phyloP scores from a whole-genome alignment of 2,888 invertebrate species.

The Boloria euphrosyne region DNA sequence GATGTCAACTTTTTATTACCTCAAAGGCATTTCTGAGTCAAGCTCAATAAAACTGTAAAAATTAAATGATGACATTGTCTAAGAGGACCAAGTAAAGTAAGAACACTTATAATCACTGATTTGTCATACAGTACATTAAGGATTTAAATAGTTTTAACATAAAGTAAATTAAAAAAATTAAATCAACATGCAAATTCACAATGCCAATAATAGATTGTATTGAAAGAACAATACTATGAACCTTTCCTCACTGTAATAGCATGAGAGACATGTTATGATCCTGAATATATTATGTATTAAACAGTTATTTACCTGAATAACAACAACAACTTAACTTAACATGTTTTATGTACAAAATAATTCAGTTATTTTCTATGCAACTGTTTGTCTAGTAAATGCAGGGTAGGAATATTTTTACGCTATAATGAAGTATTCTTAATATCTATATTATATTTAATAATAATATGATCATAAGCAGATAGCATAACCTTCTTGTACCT shows the following conservation, averaged over 20 bases:
- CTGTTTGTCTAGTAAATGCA: background rate
- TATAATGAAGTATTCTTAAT: background rate
- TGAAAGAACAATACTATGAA: no score
- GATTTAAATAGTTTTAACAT: background rate
- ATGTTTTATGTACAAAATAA: conserved; percentile 1
- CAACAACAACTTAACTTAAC: background rate
- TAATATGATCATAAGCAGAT: background rate
- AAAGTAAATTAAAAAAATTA: no score
- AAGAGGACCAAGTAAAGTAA: background rate
- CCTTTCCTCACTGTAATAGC: no score
- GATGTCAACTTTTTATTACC: conserved; percentile 17
- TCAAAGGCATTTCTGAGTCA: conserved; percentile 20
- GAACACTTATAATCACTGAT: background rate
- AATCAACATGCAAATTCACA: no score
- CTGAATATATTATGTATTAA: background rate
- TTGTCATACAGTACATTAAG: background rate
- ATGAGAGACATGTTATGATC: background rate
- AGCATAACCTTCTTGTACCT: conserved; percentile 9
- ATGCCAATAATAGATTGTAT: no score
- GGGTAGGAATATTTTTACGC: background rate
- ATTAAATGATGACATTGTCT: conserved; percentile 5
- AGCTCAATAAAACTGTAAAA: conserved; percentile 1
- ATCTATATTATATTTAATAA: background rate
- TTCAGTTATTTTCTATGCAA: background rate
- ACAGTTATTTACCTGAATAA: background rate